Conservation (phyloP, 2,113 vertebrate genomes). For the Forbesichthys papilliferus region DNA sequence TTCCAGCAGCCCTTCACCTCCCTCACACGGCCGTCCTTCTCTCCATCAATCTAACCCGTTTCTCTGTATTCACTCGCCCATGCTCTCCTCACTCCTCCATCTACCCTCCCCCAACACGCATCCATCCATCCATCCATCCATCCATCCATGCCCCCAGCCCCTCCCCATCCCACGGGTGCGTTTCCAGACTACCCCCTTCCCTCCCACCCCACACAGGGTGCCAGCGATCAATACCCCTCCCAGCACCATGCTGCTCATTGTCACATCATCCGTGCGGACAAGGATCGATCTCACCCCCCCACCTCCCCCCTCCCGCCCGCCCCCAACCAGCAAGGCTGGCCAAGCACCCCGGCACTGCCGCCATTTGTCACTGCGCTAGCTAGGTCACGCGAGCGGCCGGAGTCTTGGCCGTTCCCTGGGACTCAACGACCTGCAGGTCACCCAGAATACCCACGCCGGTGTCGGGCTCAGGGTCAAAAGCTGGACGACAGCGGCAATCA, state of each 20-base stretch:
- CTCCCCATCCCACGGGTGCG: constrained; percentile 6
- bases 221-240: constrained; percentile 51
- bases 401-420: constrained; percentile 37
- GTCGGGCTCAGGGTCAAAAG: too few relatives aligned
- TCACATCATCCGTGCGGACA: constrained; percentile 56
- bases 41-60: background rate
- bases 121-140: constrained; percentile 5
- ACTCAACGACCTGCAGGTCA: constrained; percentile 59
- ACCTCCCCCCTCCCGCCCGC: too few relatives aligned
- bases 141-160: background rate
- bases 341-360: constrained; percentile 14
- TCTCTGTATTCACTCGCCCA: background rate
- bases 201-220: background rate
- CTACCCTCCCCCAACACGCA: background rate
- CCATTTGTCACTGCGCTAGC: constrained; percentile 39
- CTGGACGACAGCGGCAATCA: constrained; percentile 34
- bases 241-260: constrained; percentile 31
- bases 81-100: background rate
- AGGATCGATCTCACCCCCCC: constrained; percentile 46
- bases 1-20: constrained; percentile 6
- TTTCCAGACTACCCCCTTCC: constrained; percentile 13
- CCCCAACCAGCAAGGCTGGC: constrained; percentile 23
- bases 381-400: constrained; percentile 28
- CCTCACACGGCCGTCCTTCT: background rate
- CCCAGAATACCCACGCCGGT: constrained; percentile 31